These are phyloP conservation scores for Tenthredo mesomela DNA, from an alignment of 2,888 invertebrate species.

Conservation along the genomic window DNA sequence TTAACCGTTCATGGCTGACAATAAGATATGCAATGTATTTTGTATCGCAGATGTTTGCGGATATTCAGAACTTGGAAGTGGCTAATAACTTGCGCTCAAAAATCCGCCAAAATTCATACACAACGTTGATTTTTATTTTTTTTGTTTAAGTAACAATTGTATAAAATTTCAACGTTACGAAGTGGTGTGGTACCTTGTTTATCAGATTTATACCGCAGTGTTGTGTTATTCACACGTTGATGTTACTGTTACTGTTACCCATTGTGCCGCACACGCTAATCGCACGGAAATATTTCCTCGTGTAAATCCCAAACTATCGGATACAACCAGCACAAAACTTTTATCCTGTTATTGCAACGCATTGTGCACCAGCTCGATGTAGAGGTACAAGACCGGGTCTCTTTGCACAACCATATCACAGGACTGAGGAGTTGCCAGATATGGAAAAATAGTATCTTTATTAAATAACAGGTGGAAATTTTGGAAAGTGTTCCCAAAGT, in stretches of 20 bases:
- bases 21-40: not conserved
- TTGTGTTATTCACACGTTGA: constrained; percentile 23
- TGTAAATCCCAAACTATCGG: constrained; percentile 3
- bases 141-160: not conserved
- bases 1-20: not conserved
- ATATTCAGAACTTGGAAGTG: no score
- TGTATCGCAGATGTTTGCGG: not conserved
- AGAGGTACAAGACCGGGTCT: not conserved
- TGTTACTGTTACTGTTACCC: constrained; percentile 11
- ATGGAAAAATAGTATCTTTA: not conserved
- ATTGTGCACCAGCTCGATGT: not conserved
- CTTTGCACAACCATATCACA: not conserved
- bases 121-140: not conserved
- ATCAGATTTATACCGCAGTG: not conserved
- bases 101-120: no score
- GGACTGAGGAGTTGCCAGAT: not conserved
- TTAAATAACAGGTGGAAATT: not conserved
- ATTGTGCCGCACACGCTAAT: constrained; percentile 30
- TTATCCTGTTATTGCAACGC: not conserved
- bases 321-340: constrained; percentile 9
- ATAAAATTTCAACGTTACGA: no score
- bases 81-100: not conserved
- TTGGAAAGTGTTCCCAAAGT: no score
- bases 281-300: constrained; percentile 20
- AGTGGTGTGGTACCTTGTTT: not conserved